phyloP scores from a whole-genome alignment of 1,140 invertebrate genomes.

The Ceratoteleas bidentatus region DNA sequence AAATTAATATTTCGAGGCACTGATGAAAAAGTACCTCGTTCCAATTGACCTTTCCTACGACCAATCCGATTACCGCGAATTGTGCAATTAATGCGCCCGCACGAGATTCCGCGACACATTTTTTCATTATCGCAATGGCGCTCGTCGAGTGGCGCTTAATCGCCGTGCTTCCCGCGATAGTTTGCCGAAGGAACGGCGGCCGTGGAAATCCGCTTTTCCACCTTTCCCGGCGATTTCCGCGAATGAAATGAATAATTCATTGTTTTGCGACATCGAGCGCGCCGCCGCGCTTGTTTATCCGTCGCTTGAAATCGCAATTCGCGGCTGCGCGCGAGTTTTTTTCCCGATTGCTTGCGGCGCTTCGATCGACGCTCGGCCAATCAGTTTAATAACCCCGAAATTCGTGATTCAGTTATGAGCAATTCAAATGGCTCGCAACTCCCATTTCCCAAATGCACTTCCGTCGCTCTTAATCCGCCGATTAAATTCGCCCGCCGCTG shows the following conservation, averaged over 20 bases:
- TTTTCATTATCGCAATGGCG: conserved; percentile 45
- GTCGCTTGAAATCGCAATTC: conserved; percentile 68
- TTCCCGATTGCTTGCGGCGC: too few species aligned
- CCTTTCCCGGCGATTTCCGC: conserved; percentile 65
- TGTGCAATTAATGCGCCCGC: conserved; percentile 52
- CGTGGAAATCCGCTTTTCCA: conserved; percentile 54
- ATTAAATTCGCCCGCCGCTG: too few species aligned
- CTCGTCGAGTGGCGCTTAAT: conserved; percentile 46
- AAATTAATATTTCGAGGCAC: too few species aligned
- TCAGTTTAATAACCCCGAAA: too few species aligned
- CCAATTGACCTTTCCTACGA: too few species aligned
- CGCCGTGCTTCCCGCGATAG: conserved; percentile 43
- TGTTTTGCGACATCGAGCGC: conserved; percentile 67
- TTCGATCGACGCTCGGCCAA: too few species aligned
- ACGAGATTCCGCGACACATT: conserved; percentile 32
- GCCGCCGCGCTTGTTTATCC: conserved; percentile 66
- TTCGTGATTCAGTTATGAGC: too few species aligned
- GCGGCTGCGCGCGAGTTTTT: too few species aligned
- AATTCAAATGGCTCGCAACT: too few species aligned
- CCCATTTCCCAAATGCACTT: conserved; percentile 2
- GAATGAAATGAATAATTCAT: conserved; percentile 79
- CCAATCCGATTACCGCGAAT: neutral
- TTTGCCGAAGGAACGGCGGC: conserved; percentile 45
- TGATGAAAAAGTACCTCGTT: too few species aligned
- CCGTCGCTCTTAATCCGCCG: too few species aligned